Percentiles rank a stretch among this genome's conserved stretches.
phyloP scores from a whole-genome alignment of 1,140 invertebrate genomes.

The Eriosoma lanigerum region DNA sequence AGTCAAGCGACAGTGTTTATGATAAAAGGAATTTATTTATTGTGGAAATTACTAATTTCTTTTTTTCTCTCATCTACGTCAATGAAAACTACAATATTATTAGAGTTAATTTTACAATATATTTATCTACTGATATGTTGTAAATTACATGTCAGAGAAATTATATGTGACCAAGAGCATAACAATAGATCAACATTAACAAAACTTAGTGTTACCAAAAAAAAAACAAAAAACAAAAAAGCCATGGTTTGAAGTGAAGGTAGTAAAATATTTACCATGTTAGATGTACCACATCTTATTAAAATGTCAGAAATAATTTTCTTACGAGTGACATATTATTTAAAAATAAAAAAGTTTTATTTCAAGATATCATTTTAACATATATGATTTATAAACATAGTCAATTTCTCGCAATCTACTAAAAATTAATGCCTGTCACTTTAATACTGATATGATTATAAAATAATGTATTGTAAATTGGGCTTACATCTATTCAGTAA shows the following conservation, averaged over 20 bases:
- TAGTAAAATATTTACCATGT: conserved; percentile 27
- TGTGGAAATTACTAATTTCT: conserved; percentile 5
- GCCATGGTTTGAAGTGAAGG: not conserved
- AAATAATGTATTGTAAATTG: conserved; percentile 24
- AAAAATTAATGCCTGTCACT: conserved; percentile 9
- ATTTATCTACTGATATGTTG: not conserved
- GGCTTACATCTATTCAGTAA: conserved; percentile 13
- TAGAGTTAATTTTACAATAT: not conserved
- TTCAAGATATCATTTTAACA: not conserved
- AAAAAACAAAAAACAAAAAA: too few relatives aligned
- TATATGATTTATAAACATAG: conserved; percentile 24
- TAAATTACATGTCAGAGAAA: not conserved
- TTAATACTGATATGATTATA: not conserved
- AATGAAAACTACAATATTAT: not conserved
- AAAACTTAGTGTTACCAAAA: not conserved
- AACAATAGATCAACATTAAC: conserved; percentile 18
- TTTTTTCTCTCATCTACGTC: conserved; percentile 3
- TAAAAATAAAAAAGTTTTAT: conserved; percentile 1
- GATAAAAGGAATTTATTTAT: not conserved
- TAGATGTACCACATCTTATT: conserved; percentile 10
- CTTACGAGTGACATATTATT: not conserved
- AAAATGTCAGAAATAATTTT: conserved; percentile 22
- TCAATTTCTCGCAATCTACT: conserved; percentile 3
- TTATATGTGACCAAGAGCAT: conserved; percentile 14
- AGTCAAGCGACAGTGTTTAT: conserved; percentile 18